Base-by-base conservation (phyloP, 2,113 vertebrate genomes). In the Chaenogobius annularis region DNA sequence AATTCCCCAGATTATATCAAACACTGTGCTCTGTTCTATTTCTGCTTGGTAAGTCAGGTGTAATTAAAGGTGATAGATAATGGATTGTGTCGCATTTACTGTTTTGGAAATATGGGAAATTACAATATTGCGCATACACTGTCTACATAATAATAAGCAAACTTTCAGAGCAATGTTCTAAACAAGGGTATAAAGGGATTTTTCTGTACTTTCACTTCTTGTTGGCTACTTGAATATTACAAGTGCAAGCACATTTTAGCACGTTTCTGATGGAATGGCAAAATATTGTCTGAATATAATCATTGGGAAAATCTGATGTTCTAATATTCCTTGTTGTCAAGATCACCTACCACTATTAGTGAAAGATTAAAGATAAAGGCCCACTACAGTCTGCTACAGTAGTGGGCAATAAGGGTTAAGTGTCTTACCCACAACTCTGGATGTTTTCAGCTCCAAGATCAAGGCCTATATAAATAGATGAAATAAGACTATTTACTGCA, bases 1-100 rank as follows among this genome's bases (percentile, higher is more conserved):
- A 69, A 68, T 69, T 79, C 74, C 55, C 78, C 63, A n/a, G 68
- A 79, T 80, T 7, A 13, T 80, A 81, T 85, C 73, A 76, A 74
- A 69, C 50, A 23, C 15, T 7, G 70, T 13, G 37, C 35, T 43
- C 35, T 61, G 58, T 61, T 61, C 58, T 31, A 2, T 61, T 61
- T 61, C 14, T 10, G 31, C 12, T 17, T 2, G 8, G 26, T 26
- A 31, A 6, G 15, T 59, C 63, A 69, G 56, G 1, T 6, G 40
- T 35, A 31, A 2, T 31, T 31, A 31, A 31, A 31, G 26, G 26
- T 31, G 26, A 31, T 31, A 4, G 1, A 31, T 31, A 31, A 31
- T 31, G 26, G 26, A 31, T 31, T 2, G 4, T 23, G 11, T 13
- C 48, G 7, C 11, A 11, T 10, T 17, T 48, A 14, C 5, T 14